These are phyloP conservation scores for Drosophila suzukii DNA, from an alignment of 1,140 invertebrate genomes.

Conservation along the genomic window DNA sequence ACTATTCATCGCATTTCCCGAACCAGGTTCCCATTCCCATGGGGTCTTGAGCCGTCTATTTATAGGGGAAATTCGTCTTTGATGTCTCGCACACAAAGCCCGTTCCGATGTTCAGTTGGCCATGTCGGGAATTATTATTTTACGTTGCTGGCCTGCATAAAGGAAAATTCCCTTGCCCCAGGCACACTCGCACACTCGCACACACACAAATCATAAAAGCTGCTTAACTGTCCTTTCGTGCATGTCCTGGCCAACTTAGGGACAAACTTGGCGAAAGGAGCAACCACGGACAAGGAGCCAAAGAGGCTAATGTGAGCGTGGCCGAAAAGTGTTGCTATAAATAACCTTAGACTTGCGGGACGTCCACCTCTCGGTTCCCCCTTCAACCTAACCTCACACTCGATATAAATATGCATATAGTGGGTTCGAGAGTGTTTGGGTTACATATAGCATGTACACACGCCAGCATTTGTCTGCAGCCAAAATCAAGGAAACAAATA, in stretches of 20 bases:
- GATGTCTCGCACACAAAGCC: constrained; percentile 32
- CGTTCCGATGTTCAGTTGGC: constrained; percentile 39
- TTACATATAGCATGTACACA: constrained; percentile 50
- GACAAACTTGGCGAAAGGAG: constrained; percentile 59
- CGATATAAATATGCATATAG: constrained; percentile 42
- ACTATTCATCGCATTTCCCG: constrained; percentile 45
- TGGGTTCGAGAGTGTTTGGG: constrained; percentile 27
- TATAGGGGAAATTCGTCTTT: constrained; percentile 43
- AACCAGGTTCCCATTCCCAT: constrained; percentile 19
- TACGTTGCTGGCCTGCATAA: constrained; percentile 33
- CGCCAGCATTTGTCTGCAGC: constrained; percentile 67
- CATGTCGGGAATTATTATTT: constrained; percentile 50
- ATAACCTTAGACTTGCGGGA: constrained; percentile 62
- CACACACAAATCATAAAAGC: constrained; percentile 60
- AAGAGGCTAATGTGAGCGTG: constrained; percentile 50
- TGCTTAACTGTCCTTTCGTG: constrained; percentile 59
- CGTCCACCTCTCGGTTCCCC: constrained; percentile 15
- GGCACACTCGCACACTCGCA: constrained; percentile 11
- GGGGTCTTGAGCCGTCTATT: constrained; percentile 9
- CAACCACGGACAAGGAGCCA: constrained; percentile 43
- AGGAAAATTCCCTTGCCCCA: constrained; percentile 56
- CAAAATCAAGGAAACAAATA: constrained; percentile 76
- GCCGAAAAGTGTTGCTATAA: constrained; percentile 75
- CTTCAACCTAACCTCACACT: constrained; percentile 12
- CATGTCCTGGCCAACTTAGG: constrained; percentile 56